Conservation (phyloP, 1,140 invertebrate species). For the Drosophila neocordata region DNA sequence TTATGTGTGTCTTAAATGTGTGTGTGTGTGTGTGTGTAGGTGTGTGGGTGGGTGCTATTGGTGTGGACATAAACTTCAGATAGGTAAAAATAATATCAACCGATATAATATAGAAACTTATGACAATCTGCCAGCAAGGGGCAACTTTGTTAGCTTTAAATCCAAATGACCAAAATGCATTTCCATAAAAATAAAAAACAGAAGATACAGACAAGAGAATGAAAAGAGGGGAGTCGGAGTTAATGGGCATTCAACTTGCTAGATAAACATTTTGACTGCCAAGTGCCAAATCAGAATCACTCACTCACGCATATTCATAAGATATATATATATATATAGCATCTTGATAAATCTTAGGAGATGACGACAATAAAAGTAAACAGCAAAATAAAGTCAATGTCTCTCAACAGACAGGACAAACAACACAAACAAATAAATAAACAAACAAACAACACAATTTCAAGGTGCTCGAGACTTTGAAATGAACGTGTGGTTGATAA, state of each 20-base stretch:
- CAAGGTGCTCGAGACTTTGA: slow-evolving; percentile 32
- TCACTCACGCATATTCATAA: neutral
- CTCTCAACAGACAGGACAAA: slow-evolving; percentile 39
- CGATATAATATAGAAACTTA: slow-evolving; percentile 47
- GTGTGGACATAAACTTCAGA: slow-evolving; percentile 32
- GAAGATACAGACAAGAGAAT: neutral
- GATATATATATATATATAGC: neutral
- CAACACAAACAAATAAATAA: slow-evolving; percentile 16
- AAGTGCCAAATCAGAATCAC: neutral
- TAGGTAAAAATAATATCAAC: slow-evolving; percentile 30
- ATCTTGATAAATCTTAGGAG: neutral
- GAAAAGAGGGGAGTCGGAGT: slow-evolving; percentile 21
- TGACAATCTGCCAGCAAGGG: neutral
- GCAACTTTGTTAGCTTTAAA: slow-evolving; percentile 24
- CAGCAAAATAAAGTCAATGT: neutral
- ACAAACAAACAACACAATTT: slow-evolving; percentile 9
- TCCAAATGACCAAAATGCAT: slow-evolving; percentile 26
- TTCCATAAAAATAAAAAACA: neutral
- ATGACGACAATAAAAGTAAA: slow-evolving; percentile 7
- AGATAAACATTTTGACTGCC: neutral
- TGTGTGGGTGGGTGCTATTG: slow-evolving; percentile 19
- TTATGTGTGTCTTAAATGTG: slow-evolving; percentile 20
- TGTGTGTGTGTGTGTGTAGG: slow-evolving; percentile 6
- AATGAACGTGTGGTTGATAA: neutral
- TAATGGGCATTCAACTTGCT: slow-evolving; percentile 22